Conservation (phyloP, 2,113 vertebrate species). For the Glaucidium brasilianum region DNA sequence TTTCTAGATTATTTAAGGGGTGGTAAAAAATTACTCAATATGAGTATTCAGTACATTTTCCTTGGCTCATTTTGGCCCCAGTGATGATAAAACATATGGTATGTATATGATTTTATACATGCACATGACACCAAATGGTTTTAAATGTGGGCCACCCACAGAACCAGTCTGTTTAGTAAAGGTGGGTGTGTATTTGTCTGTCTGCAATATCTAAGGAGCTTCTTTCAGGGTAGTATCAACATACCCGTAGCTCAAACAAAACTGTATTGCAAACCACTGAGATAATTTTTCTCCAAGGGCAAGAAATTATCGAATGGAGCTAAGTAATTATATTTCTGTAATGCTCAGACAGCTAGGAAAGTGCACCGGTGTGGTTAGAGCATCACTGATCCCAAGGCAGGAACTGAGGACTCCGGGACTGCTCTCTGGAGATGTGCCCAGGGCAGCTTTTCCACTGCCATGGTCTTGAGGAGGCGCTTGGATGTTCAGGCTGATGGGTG, state of each 20-base stretch:
- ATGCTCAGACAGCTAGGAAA: background rate
- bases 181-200: slow-evolving; percentile 18
- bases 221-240: background rate
- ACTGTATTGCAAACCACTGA: background rate
- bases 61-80: background rate
- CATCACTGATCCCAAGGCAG: background rate
- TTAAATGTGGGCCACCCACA: background rate
- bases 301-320: background rate
- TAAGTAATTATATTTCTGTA: background rate
- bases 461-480: background rate
- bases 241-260: background rate
- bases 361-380: background rate
- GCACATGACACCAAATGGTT: background rate
- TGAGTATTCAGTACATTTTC: background rate
- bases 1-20: background rate
- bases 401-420: background rate
- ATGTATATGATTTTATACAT: background rate
- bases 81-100: background rate
- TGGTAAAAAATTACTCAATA: background rate
- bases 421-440: background rate
- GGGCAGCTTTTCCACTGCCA: background rate
- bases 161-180: background rate
- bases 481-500: background rate
- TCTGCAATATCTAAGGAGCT: background rate
- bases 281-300: background rate